phyloP scores from a whole-genome alignment of 2,797 vertebrate genomes.

The Sebastes oblongus region DNA sequence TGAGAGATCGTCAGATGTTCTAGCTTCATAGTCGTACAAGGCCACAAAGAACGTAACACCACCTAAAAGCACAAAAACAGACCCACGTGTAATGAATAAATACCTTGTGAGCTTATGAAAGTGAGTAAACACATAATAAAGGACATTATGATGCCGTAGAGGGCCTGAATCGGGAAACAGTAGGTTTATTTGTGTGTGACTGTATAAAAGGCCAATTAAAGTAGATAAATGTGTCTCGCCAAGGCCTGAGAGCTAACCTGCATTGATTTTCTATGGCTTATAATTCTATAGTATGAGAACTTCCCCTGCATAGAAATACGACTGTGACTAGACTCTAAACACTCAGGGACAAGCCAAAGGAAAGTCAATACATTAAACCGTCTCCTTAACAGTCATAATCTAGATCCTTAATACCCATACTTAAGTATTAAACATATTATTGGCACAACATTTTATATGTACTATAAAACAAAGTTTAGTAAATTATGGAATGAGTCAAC shows the following conservation, averaged over 20 bases:
- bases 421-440: not conserved
- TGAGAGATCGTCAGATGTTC: slow-evolving; percentile 95
- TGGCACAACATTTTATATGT: not conserved
- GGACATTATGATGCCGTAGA: not conserved
- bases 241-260: slow-evolving; percentile 2
- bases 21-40: slow-evolving; percentile 97
- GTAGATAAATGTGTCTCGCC: slow-evolving; percentile 9
- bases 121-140: not conserved
- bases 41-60: slow-evolving; percentile 97
- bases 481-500: not conserved
- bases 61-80: slow-evolving; percentile 74
- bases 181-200: not conserved
- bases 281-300: not conserved
- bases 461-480: not conserved
- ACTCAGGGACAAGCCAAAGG: not conserved
- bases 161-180: not conserved
- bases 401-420: not conserved
- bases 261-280: slow-evolving; percentile 33
- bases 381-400: not conserved
- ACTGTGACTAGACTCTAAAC: not conserved
- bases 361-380: slow-evolving; percentile 8
- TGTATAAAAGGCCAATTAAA: slow-evolving; percentile 1
- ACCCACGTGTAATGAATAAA: not conserved
- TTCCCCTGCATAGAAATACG: slow-evolving; percentile 16
- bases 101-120: not conserved